A percentile compares a stretch with the other conserved stretches of the same genome.
phyloP scores from a whole-genome alignment of 2,888 invertebrate species.

The Hemicrepidius hirtus region DNA sequence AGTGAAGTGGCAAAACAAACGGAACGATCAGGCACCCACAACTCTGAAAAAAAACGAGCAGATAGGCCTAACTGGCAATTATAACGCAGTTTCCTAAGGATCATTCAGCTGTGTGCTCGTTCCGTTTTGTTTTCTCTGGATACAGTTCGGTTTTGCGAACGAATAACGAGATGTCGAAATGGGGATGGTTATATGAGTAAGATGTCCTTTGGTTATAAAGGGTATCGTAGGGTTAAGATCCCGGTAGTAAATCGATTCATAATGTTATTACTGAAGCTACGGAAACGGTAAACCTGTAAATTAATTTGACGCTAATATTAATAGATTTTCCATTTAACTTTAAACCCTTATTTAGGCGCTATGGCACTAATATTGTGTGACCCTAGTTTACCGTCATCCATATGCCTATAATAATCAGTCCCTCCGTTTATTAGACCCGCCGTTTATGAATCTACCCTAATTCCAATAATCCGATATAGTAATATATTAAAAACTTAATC shows the following conservation, averaged over 20 bases:
- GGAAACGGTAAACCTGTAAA: not conserved
- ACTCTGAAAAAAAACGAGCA: not conserved
- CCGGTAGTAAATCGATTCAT: too few relatives aligned
- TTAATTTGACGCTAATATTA: conserved; percentile 1
- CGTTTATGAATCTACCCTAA: conserved; percentile 9
- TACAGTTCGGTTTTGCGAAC: not conserved
- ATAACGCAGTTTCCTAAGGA: conserved; percentile 8
- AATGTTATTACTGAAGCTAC: too few relatives aligned
- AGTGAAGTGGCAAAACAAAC: conserved; percentile 29
- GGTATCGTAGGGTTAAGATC: too few relatives aligned
- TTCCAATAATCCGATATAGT: conserved; percentile 5
- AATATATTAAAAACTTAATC: conserved; percentile 5
- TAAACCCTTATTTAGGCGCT: conserved; percentile 13
- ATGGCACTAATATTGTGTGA: not conserved
- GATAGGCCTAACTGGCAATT: conserved; percentile 20
- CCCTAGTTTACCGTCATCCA: conserved; percentile 13
- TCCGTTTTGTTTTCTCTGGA: not conserved
- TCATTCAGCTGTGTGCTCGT: conserved; percentile 3
- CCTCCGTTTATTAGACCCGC: conserved; percentile 8
- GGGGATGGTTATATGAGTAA: too few relatives aligned
- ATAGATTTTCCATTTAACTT: conserved; percentile 17
- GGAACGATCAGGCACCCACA: conserved; percentile 1
- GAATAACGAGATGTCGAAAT: conserved; percentile 9
- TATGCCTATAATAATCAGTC: conserved; percentile 1
- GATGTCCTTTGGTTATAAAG: too few relatives aligned